Conservation (phyloP, 2,113 vertebrate genomes). For the Nematolebias whitei region DNA sequence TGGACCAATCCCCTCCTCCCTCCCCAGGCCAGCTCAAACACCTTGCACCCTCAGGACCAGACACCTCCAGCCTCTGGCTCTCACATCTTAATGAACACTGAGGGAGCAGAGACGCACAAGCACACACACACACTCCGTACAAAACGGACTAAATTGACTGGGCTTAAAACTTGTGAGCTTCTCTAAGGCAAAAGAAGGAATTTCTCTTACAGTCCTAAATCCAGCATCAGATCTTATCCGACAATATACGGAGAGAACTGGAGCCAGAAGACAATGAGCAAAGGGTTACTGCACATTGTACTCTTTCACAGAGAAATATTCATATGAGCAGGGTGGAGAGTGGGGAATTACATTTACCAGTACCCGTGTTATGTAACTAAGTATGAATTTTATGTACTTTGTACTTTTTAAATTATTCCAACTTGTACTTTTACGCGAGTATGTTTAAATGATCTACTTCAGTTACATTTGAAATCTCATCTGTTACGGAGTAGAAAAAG, state of each 20-base stretch:
- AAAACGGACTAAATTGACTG: conserved; percentile 65
- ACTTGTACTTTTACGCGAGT: too few species aligned
- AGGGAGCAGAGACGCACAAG: conserved; percentile 60
- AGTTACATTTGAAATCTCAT: too few species aligned
- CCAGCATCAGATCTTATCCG: conserved; percentile 55
- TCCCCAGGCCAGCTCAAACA: conserved; percentile 69
- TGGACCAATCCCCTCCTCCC: conserved; percentile 30
- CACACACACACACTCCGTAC: conserved; percentile 47
- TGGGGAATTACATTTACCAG: too few species aligned
- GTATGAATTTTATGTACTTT: too few species aligned
- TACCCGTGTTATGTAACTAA: too few species aligned
- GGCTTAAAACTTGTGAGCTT: conserved; percentile 67
- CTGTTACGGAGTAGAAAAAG: too few species aligned
- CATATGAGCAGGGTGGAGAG: too few species aligned
- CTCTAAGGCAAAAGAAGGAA: conserved; percentile 59
- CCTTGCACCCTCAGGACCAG: conserved; percentile 69
- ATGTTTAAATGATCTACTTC: too few species aligned
- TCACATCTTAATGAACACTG: conserved; percentile 76
- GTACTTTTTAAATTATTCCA: too few species aligned
- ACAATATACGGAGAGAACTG: conserved; percentile 54
- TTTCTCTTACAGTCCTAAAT: conserved; percentile 54
- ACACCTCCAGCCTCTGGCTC: conserved; percentile 72
- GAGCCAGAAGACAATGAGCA: conserved; percentile 56
- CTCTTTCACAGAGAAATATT: conserved; percentile 52
- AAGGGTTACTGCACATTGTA: conserved; percentile 48